These are phyloP conservation scores for Simalia tracyae DNA, from an alignment of 2,797 vertebrate species.

Conservation along the genomic window DNA sequence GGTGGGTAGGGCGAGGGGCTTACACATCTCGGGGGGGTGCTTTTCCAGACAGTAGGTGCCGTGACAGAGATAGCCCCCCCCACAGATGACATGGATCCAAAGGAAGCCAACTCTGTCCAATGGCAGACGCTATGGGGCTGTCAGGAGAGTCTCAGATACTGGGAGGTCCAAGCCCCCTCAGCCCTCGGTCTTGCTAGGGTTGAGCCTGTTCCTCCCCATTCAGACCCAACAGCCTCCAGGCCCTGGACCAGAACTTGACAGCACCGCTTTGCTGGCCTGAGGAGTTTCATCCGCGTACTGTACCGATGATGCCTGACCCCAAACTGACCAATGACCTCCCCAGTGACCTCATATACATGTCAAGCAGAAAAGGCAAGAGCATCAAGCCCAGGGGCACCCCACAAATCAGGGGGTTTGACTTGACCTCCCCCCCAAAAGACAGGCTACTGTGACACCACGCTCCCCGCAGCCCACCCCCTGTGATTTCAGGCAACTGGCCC, in stretches of 20 bases:
- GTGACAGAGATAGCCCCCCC: background rate
- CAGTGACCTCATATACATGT: background rate
- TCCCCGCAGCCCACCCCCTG: background rate
- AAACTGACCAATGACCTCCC: background rate
- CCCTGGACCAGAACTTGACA: background rate
- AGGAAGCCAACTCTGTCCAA: background rate
- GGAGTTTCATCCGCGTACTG: background rate
- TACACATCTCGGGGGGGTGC: background rate
- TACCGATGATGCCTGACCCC: background rate
- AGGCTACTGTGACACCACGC: too few relatives aligned
- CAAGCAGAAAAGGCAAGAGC: background rate
- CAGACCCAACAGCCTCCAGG: background rate
- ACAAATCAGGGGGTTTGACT: background rate
- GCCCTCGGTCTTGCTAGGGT: background rate
- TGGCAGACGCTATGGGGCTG: background rate
- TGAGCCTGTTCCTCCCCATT: too few relatives aligned
- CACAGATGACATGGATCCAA: background rate
- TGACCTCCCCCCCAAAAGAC: background rate
- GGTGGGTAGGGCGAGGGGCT: background rate
- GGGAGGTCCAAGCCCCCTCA: background rate
- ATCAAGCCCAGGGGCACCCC: background rate
- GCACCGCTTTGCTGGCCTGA: accelerated
- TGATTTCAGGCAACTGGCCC: too few relatives aligned
- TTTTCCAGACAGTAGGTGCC: background rate
- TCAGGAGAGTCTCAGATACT: background rate